Percentiles rank a stretch among this genome's conserved stretches.
Evolutionary conservation across 2,888 invertebrate genomes (phyloP).

Genomic region (Eupeodes latifasciatus): DNA sequence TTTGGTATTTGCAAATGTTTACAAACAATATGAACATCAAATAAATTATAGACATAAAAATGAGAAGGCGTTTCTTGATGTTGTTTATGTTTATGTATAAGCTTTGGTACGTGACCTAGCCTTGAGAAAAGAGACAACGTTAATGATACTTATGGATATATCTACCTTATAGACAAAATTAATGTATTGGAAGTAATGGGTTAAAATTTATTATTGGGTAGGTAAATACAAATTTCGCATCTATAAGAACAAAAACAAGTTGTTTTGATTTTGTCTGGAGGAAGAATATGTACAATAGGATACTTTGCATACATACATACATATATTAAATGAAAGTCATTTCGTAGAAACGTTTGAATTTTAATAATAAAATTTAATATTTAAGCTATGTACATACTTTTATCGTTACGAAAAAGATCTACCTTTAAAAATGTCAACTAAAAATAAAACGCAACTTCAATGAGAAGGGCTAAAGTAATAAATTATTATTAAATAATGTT

Average conservation of each 20-base stretch:
- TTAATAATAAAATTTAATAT: no score
- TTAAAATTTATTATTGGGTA: constrained; percentile 9
- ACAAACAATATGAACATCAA: constrained; percentile 13
- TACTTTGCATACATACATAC: no score
- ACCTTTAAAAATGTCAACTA: no score
- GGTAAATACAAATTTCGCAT: not conserved
- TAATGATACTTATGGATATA: no score
- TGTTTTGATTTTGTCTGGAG: not conserved
- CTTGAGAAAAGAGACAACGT: constrained; percentile 4
- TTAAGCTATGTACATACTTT: no score
- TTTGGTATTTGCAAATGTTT: constrained; percentile 5
- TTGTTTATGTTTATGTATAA: not conserved
- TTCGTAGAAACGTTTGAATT: no score
- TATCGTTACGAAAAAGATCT: no score
- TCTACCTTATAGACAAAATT: not conserved
- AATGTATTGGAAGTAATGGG: constrained; percentile 24
- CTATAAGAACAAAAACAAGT: not conserved
- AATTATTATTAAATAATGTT: no score
- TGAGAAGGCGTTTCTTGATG: not conserved
- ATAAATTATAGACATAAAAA: constrained; percentile 12
- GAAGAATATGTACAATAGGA: not conserved
- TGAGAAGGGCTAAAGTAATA: no score
- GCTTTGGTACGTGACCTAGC: constrained; percentile 36
- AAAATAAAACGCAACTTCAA: no score
- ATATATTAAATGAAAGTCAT: no score